These are phyloP conservation scores for Cliona cf. orientalis DNA, from an alignment of 37 sponge, comb jelly and placozoan species.

Conservation along the genomic window DNA sequence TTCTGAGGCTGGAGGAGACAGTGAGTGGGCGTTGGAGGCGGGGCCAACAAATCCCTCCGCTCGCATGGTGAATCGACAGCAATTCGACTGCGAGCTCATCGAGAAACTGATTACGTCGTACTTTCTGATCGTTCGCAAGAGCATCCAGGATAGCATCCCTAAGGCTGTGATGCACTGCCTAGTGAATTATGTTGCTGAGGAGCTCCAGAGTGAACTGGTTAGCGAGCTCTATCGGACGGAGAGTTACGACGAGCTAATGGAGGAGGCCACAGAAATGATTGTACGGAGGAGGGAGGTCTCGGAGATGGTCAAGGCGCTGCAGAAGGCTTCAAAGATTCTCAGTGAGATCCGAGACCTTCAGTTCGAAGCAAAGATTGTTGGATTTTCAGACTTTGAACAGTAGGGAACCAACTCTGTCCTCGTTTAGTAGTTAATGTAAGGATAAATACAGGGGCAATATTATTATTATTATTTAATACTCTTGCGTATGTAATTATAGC, in stretches of 20 bases:
- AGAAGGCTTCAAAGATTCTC: conserved; percentile 68
- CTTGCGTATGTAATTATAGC: neutral
- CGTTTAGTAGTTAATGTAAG: neutral
- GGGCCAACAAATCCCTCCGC: neutral
- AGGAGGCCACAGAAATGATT: conserved; percentile 68
- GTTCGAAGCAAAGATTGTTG: conserved; percentile 56
- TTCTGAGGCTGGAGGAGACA: neutral
- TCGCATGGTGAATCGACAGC: conserved; percentile 36
- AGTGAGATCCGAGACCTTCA: conserved; percentile 85
- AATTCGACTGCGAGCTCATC: conserved; percentile 77
- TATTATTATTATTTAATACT: neutral
- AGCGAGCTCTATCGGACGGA: conserved; percentile 87
- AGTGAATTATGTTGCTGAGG: conserved; percentile 89
- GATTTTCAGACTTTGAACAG: conserved; percentile 40
- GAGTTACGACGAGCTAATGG: conserved; percentile 80
- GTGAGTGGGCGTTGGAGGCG: neutral
- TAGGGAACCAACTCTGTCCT: neutral
- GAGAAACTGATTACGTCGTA: conserved; percentile 92
- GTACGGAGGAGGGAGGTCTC: conserved; percentile 67
- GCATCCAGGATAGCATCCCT: conserved; percentile 93
- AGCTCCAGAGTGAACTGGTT: conserved; percentile 87
- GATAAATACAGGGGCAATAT: no score
- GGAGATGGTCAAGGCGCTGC: conserved; percentile 90
- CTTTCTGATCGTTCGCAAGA: conserved; percentile 94
- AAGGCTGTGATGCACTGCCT: conserved; percentile 98